Conservation (phyloP, 2,113 vertebrate genomes). For the Microtus ochrogaster region DNA sequence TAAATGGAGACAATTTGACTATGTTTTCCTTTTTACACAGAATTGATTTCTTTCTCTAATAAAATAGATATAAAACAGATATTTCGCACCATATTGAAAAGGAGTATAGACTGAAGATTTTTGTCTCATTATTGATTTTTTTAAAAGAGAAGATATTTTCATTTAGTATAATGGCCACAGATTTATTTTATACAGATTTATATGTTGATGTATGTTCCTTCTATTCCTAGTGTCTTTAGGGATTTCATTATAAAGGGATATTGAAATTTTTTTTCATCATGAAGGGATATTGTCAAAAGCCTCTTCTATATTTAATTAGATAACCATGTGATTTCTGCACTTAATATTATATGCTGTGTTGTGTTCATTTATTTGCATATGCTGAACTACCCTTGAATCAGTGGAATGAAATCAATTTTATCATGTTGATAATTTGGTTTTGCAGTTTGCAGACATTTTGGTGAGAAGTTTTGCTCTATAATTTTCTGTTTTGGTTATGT, state of each 20-base stretch:
- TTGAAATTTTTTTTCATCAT: not conserved
- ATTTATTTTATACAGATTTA: not conserved
- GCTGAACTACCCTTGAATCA: not conserved
- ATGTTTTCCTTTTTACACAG: not conserved
- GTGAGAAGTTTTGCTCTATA: not conserved
- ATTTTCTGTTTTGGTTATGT: not conserved
- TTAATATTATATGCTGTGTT: not conserved
- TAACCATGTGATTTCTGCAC: not conserved
- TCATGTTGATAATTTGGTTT: not conserved
- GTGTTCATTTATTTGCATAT: not conserved
- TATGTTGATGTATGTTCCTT: not conserved
- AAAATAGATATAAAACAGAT: not conserved
- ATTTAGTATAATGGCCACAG: not conserved
- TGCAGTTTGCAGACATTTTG: not conserved
- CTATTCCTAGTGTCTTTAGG: not conserved
- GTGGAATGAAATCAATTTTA: not conserved
- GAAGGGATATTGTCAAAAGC: not conserved
- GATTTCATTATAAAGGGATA: not conserved
- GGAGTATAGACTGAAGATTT: not conserved
- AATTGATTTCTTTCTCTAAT: not conserved
- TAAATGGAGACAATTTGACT: not conserved
- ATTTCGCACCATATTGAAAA: not conserved
- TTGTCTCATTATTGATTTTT: not conserved
- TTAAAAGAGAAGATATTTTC: not conserved
- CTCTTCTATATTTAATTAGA: not conserved